Conservation (phyloP, 2,888 invertebrate genomes). For the Torymus tubicola region DNA sequence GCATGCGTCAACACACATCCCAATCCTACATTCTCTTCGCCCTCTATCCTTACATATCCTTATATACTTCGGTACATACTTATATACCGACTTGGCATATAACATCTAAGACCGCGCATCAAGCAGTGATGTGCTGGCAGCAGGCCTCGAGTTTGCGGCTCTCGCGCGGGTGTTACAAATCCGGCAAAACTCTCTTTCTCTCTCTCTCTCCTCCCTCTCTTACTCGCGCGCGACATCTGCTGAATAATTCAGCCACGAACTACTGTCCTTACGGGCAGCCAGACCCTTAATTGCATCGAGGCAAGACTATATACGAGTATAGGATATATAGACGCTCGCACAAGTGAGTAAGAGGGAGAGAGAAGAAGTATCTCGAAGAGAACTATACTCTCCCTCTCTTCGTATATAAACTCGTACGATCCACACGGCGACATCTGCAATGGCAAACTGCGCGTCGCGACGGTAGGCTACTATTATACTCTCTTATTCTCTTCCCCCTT, state of each 20-base stretch:
- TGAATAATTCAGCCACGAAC: constrained; percentile 73
- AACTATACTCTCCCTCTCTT: constrained; percentile 9
- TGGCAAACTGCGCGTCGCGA: constrained; percentile 26
- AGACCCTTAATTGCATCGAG: constrained; percentile 66
- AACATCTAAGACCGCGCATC: neutral
- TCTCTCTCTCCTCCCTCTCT: constrained; percentile 12
- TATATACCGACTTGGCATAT: no score
- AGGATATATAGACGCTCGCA: constrained; percentile 6
- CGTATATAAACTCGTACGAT: constrained; percentile 52
- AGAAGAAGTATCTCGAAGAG: constrained; percentile 56
- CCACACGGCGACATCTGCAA: constrained; percentile 51
- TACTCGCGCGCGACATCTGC: constrained; percentile 68
- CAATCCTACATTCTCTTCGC: no score
- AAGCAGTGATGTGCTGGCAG: constrained; percentile 42
- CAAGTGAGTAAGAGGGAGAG: neutral
- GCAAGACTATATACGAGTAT: neutral
- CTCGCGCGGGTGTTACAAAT: constrained; percentile 74
- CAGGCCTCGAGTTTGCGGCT: no score
- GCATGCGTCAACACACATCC: no score
- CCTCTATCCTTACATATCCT: no score
- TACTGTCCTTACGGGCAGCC: constrained; percentile 66
- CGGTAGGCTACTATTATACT: neutral
- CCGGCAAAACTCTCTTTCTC: constrained; percentile 68
- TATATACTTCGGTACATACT: no score
- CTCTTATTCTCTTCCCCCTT: neutral